Evolutionary conservation across 1,140 invertebrate genomes (phyloP), one percentile per base, ranked within the genome.

Genomic region (Gonioctena quinquepunctata): DNA sequence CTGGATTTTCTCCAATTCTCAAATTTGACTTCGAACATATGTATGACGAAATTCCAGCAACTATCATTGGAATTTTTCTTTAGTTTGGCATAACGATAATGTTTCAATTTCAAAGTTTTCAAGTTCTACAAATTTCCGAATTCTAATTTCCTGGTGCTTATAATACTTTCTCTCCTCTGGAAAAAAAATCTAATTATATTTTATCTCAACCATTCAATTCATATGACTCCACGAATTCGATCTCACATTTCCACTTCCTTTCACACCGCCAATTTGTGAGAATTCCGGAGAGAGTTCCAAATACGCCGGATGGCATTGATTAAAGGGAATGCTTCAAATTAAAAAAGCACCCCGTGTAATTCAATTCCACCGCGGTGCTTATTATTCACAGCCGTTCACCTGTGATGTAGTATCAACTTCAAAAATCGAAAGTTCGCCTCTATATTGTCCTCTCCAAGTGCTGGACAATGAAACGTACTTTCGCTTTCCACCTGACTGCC

Each of bases 391-490:
- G 33, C 16, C 33, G 33, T 42, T 42, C 33, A 42, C 61, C 42
- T 63, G 42, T 63, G 27, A 63, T 48, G 33, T 63, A 49, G 18
- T 48, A 63, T 63, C 61, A 11, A 63, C 28, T 49, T 63, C 59
- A 63, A 63, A 63, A 63, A 63, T 63, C 61, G 49, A 63, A 42
- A 49, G 18, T 42, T 49, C 22, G 16, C 11, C 18, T 22, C 11
- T 49, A 22, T 3, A 63, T 11, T 13, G 28, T 42, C 61, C 27
- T 33, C 19, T 48, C 61, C n/a, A 49, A 21, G 16, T 4, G 18
- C 16, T 25, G 61, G 61, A 63, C 61, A 63, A 63, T 63, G 16
- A 19, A 21, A 48, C 28, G 21, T 49, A 48, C 42, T 49, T 22
- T n/a, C 3, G 25, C 28, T 49, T 49, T 49, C 23, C 28, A 42